phyloP scores from a whole-genome alignment of 1,140 invertebrate species.

The Ptiloglossa arizonensis region DNA sequence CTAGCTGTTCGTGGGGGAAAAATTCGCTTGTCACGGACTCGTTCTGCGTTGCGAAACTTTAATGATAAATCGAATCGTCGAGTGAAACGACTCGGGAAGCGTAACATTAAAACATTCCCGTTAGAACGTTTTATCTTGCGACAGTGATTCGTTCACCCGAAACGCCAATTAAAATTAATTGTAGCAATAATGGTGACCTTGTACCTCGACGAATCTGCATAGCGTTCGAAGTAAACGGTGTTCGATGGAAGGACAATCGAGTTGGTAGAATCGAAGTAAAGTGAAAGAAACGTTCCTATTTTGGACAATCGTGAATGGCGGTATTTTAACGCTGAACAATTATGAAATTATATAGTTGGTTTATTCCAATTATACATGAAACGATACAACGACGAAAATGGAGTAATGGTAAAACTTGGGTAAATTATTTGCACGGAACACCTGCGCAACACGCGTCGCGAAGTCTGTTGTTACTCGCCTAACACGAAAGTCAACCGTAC shows the following conservation, averaged over 20 bases:
- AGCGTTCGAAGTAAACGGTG: conserved; percentile 20
- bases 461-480: too few species aligned
- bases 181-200: conserved; percentile 37
- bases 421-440: too few species aligned
- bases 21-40: not conserved
- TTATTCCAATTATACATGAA: too few species aligned
- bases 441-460: too few species aligned
- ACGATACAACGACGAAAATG: too few species aligned
- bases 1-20: not conserved
- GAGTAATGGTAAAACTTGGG: too few species aligned
- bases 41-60: not conserved
- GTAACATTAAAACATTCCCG: not conserved
- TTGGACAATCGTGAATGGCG: too few species aligned
- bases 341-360: too few species aligned
- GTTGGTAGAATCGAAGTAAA: not conserved
- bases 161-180: conserved; percentile 46
- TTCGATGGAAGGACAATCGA: not conserved
- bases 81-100: not conserved
- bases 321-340: too few species aligned
- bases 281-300: not conserved
- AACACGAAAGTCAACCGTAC: too few species aligned
- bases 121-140: conserved; percentile 5
- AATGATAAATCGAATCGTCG: not conserved
- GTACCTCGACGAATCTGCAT: conserved; percentile 25
- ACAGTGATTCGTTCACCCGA: conserved; percentile 18